A percentile compares a stretch with the other conserved stretches of the same genome.
These are phyloP conservation scores for Eulemur albifrons DNA, from an alignment of 2,797 vertebrate species.

Conservation along the genomic window DNA sequence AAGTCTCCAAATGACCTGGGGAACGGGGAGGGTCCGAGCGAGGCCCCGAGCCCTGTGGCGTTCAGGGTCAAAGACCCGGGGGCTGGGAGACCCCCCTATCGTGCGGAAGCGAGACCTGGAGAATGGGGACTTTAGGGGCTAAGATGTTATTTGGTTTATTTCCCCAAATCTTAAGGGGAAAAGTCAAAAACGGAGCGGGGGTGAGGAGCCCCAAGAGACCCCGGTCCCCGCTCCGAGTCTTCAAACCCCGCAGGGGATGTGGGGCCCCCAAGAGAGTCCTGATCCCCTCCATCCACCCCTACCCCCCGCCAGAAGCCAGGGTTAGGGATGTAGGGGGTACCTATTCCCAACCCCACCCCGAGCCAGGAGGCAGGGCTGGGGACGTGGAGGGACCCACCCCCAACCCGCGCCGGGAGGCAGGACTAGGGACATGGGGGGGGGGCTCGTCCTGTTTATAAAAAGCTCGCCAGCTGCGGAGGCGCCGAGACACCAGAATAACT, in stretches of 20 bases:
- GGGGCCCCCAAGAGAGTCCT: background rate
- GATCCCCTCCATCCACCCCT: background rate
- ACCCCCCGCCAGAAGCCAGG: too few species aligned
- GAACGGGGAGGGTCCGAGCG: background rate
- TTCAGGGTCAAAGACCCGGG: background rate
- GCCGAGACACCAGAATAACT: constrained; percentile 52
- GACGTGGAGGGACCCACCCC: too few species aligned
- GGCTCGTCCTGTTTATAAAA: constrained; percentile 5
- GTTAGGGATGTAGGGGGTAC: too few species aligned
- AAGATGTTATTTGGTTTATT: background rate
- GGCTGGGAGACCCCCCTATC: background rate
- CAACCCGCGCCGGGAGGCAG: background rate
- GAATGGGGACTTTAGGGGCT: background rate
- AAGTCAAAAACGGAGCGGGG: background rate
- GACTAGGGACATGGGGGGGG: background rate
- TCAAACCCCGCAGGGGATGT: background rate
- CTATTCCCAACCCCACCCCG: too few species aligned
- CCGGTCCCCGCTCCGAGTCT: background rate
- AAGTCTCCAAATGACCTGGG: background rate
- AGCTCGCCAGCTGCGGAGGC: constrained; percentile 52
- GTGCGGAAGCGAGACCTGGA: background rate
- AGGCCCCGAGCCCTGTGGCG: background rate
- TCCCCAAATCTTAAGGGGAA: background rate
- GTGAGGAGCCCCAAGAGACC: background rate
- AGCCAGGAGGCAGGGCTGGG: too few species aligned